phyloP scores from a whole-genome alignment of 2,888 invertebrate genomes.

The Pseudococcus jackbeardsleyi region DNA sequence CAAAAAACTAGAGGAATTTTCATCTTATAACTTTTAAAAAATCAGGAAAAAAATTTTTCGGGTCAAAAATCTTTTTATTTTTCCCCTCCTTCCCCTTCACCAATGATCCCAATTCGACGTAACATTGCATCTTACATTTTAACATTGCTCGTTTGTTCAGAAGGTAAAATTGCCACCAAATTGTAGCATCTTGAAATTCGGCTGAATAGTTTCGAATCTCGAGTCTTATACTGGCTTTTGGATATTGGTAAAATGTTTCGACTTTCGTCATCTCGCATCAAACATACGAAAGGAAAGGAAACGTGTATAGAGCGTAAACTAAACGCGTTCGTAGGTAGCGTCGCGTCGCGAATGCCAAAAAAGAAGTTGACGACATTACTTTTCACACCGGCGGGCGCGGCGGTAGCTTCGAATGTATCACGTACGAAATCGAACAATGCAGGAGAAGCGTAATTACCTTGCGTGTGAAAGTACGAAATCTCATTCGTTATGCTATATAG shows the following conservation, averaged over 20 bases:
- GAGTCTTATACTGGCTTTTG: background rate
- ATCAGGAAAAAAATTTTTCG: too few species aligned
- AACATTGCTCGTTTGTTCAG: too few species aligned
- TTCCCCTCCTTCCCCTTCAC: too few species aligned
- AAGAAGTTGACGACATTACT: slow-evolving; percentile 43
- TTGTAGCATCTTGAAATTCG: background rate
- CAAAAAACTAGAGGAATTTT: too few species aligned
- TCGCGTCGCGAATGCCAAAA: background rate
- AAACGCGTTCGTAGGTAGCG: background rate
- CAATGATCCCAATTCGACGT: too few species aligned
- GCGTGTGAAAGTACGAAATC: slow-evolving; percentile 46
- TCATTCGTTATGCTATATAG: slow-evolving; percentile 43
- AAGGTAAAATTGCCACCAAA: too few species aligned
- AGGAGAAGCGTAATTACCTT: slow-evolving; percentile 32
- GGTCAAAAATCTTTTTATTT: too few species aligned
- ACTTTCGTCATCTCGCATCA: background rate
- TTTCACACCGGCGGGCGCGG: background rate
- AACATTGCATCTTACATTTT: too few species aligned
- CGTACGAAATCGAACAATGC: slow-evolving; percentile 49
- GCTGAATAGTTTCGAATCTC: background rate
- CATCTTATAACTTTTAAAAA: too few species aligned
- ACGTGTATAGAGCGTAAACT: background rate
- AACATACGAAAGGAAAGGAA: background rate
- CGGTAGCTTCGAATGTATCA: slow-evolving; percentile 4
- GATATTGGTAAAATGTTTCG: background rate